Base-by-base conservation (phyloP, 2,797 vertebrate genomes). In the Silurus lanzhouensis region DNA sequence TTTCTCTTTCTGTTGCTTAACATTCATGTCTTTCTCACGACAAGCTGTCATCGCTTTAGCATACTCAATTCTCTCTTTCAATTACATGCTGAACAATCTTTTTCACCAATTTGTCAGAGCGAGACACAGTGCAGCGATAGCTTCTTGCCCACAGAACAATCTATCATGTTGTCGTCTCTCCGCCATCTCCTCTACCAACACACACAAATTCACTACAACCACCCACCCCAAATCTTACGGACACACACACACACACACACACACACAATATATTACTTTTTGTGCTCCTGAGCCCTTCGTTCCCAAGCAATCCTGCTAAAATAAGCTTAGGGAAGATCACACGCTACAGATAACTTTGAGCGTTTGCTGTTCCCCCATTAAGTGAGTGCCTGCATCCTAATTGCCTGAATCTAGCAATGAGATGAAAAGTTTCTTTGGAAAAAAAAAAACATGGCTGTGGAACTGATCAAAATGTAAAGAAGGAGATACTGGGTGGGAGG, bases 371-470 rank as follows among this genome's bases (percentile, higher is more conserved):
- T 81, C 70, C 76, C 64, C 77, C 55, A 68, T 90, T 88, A 88
- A 84, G 48, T 86, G 88, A 89, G 87, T 13, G 70, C 52, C 71
- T 72, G 52, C 70, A 74, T 84, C 77, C 80, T 90, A 90, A 90
- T 89, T 90, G 86, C 83, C 81, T 79, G 86, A 85, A 22, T 7
- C 80, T 87, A 14, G n/a, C 83, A 74, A 74, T 20, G 57, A 83
- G 89, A 89, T 87, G 87, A 90, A 90, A 90, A 88, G 88, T 87
- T 81, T 90, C 75, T 76, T 84, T 88, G 80, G n/a, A 27, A 85
- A 85, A 82, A 20, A 52, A 52, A 7, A 52, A 7, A 52, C 55
- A 67, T 14, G 1, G 31, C 58, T 67, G 55, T 71, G 14, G 55
- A 70, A 25, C 31, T 60, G 75, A 66, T 86, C 70, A 87, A 85